Percentiles rank a stretch among this genome's conserved stretches.
Evolutionary conservation across 1,140 invertebrate species (phyloP).

Genomic region (Archivesica marissinica): DNA sequence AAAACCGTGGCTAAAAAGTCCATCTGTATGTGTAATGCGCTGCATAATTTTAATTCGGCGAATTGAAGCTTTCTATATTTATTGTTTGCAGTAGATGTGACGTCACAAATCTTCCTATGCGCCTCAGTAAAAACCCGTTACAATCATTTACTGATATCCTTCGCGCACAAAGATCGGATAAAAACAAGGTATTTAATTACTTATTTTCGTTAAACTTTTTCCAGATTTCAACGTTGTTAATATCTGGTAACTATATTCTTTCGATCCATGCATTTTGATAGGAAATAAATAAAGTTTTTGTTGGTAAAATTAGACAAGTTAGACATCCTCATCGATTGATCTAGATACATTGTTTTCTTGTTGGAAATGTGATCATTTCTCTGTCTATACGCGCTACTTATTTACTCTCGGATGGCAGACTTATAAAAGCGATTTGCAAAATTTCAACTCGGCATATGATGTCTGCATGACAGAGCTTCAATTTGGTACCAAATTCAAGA

Average conservation of each 20-base stretch:
- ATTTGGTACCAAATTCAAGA: constrained; percentile 14
- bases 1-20: too few relatives aligned
- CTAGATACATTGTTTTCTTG: constrained; percentile 35
- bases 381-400: constrained; percentile 17
- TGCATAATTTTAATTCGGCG: not conserved
- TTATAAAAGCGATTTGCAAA: not conserved
- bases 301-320: constrained; percentile 22
- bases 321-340: constrained; percentile 15
- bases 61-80: constrained; percentile 38
- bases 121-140: constrained; percentile 46
- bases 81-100: constrained; percentile 41
- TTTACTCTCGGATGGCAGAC: not conserved
- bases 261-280: not conserved
- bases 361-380: constrained; percentile 37
- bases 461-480: not conserved
- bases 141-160: constrained; percentile 42
- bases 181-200: constrained; percentile 35
- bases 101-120: constrained; percentile 44
- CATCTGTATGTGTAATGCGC: not conserved
- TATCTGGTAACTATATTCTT: not conserved
- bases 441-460: constrained; percentile 7
- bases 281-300: constrained; percentile 24
- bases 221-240: not conserved
- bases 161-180: constrained; percentile 29
- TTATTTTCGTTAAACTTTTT: constrained; percentile 22